phyloP scores from a whole-genome alignment of 2,888 invertebrate species.

The Globia sparganii region DNA sequence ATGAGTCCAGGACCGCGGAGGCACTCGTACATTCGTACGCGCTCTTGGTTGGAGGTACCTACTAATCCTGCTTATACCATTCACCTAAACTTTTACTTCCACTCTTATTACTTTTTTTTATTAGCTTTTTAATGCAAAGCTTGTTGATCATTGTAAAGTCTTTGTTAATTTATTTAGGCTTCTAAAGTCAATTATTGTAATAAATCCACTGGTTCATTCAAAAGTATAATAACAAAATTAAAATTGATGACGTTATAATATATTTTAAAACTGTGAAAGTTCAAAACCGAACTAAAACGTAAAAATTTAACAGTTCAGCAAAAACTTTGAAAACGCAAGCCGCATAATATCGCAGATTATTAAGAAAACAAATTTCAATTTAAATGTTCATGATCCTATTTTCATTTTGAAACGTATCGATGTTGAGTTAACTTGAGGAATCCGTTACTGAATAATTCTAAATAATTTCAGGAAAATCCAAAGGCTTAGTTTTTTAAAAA shows the following conservation, averaged over 20 bases:
- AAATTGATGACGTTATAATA: neutral
- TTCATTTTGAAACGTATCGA: constrained; percentile 20
- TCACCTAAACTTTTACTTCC: too few species aligned
- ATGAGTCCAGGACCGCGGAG: too few species aligned
- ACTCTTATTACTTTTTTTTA: too few species aligned
- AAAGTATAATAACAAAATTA: neutral
- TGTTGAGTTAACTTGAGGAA: neutral
- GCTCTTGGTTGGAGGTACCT: neutral
- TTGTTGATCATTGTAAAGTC: neutral
- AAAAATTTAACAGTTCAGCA: constrained; percentile 17
- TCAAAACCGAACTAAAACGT: neutral
- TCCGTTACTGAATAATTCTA: neutral
- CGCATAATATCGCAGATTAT: constrained; percentile 21
- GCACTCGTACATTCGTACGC: too few species aligned
- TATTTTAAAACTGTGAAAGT: neutral
- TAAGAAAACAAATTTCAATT: constrained; percentile 13
- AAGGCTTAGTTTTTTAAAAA: neutral
- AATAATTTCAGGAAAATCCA: neutral
- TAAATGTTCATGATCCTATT: constrained; percentile 17
- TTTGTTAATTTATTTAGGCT: neutral
- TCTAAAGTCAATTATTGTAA: neutral
- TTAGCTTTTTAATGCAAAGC: too few species aligned
- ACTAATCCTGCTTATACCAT: neutral
- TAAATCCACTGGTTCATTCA: neutral
- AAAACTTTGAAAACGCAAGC: constrained; percentile 6